Conservation (phyloP, 2,797 vertebrate genomes). For the Babyrousa celebensis region DNA sequence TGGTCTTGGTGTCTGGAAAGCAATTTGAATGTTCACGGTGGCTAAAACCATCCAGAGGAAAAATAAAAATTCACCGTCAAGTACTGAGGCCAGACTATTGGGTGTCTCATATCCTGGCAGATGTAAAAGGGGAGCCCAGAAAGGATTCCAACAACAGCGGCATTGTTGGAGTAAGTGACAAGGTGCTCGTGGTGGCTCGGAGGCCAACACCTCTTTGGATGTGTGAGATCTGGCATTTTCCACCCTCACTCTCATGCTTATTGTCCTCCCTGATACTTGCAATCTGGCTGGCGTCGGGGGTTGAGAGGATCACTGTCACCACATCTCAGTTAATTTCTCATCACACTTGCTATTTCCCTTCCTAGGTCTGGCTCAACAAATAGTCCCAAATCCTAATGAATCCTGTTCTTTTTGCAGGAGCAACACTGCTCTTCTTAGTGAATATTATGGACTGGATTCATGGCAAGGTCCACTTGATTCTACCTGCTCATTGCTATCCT, state of each 20-base stretch:
- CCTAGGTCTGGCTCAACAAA: background rate
- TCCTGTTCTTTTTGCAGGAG: background rate
- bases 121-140: background rate
- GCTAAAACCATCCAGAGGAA: constrained; percentile 46
- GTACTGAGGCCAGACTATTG: constrained; percentile 56
- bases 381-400: background rate
- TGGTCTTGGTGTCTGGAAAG: constrained; percentile 64
- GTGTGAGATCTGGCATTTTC: background rate
- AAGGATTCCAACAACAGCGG: background rate
- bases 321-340: background rate
- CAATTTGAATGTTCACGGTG: constrained; percentile 31
- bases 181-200: background rate
- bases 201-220: background rate
- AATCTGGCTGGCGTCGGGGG: background rate
- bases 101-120: constrained; percentile 80
- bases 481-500: background rate
- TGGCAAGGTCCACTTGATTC: background rate
- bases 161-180: background rate
- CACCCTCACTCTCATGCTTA: background rate
- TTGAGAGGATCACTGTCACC: background rate
- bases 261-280: background rate
- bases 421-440: background rate
- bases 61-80: constrained; percentile 52
- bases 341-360: background rate
- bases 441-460: background rate